Percentiles rank a stretch among this genome's conserved stretches.
Conservation (phyloP, 2,888 invertebrate species). For the Julus scandinavius region DNA sequence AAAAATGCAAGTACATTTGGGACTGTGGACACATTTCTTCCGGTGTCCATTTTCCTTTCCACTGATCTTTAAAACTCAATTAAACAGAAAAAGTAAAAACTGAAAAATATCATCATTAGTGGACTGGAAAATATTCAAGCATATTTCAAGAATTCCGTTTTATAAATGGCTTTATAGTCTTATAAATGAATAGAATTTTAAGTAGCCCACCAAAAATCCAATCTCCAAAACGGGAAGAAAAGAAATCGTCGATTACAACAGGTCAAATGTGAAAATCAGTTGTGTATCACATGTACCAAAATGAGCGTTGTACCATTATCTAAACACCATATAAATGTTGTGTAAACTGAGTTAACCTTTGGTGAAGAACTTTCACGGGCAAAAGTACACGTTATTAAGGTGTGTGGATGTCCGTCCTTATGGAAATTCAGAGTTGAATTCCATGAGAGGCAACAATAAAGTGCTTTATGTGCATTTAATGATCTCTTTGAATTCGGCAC, state of each 20-base stretch:
- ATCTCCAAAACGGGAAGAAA: background rate
- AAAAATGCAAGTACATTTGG: too few species aligned
- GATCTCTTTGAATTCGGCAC: constrained; percentile 20
- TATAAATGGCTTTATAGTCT: background rate
- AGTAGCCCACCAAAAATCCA: too few species aligned
- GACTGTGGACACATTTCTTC: too few species aligned
- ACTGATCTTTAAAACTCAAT: too few species aligned
- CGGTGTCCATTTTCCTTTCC: too few species aligned
- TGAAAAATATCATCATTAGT: too few species aligned
- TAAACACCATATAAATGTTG: background rate
- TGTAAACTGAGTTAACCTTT: background rate
- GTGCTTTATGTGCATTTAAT: constrained; percentile 1
- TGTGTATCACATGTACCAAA: background rate
- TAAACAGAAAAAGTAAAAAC: too few species aligned
- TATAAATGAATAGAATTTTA: too few species aligned
- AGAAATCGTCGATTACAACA: background rate
- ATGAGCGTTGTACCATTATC: background rate
- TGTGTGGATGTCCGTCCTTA: background rate
- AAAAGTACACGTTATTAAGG: background rate
- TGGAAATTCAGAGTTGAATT: background rate
- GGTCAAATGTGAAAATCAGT: background rate
- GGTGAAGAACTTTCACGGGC: background rate
- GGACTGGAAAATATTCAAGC: too few species aligned
- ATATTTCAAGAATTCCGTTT: too few species aligned
- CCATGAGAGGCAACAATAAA: constrained; percentile 12